Evolutionary conservation across 2,113 vertebrate genomes (phyloP).

Genomic region (Apeltes quadracus): DNA sequence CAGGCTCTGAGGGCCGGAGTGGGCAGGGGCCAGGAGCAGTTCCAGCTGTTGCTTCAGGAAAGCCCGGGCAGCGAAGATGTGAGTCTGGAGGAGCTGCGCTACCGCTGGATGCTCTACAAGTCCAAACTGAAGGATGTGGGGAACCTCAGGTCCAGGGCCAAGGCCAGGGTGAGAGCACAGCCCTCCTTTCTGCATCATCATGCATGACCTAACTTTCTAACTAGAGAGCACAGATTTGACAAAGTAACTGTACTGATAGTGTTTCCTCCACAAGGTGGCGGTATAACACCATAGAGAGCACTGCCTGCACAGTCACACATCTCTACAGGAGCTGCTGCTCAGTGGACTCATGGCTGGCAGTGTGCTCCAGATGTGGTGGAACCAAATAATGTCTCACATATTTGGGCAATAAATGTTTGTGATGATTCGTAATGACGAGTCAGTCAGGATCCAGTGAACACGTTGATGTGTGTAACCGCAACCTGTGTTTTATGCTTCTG

Average conservation of each 20-base stretch:
- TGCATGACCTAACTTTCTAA: not conserved
- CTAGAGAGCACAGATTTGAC: not conserved
- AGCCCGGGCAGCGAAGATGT: conserved; percentile 63
- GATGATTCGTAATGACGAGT: too few species aligned
- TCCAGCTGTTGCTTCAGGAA: conserved; percentile 68
- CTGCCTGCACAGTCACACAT: not conserved
- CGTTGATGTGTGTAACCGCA: not conserved
- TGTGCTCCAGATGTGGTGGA: conserved; percentile 1
- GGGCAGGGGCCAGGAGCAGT: conserved; percentile 81
- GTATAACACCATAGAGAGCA: not conserved
- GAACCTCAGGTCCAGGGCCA: conserved; percentile 34
- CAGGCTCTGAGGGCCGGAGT: conserved; percentile 83
- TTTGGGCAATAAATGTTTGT: too few species aligned
- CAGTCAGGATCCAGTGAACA: not conserved
- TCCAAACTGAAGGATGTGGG: conserved; percentile 85
- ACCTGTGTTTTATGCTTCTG: not conserved
- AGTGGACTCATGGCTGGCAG: not conserved
- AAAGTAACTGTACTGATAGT: not conserved
- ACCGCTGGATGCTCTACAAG: conserved; percentile 94
- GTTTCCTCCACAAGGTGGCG: conserved; percentile 44
- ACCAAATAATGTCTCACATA: too few species aligned
- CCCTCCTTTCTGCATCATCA: not conserved
- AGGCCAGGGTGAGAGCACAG: conserved; percentile 55
- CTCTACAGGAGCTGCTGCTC: not conserved
- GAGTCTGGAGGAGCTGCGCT: conserved; percentile 86